Conservation (phyloP, 2,888 invertebrate genomes). For the Ferdinandea cuprea region DNA sequence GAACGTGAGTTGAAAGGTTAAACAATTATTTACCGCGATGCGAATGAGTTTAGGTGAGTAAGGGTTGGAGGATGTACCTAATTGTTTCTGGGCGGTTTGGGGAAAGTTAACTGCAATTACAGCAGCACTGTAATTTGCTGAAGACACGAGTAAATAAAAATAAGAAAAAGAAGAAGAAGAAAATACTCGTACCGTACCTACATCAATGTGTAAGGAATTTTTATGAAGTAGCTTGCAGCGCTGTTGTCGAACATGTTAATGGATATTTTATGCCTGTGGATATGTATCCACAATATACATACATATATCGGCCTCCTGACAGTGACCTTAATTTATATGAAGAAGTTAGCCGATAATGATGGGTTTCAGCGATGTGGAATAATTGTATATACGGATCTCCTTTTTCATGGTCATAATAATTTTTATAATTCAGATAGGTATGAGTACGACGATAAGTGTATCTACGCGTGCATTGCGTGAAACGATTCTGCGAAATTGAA, state of each 20-base stretch:
- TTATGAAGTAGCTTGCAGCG: conserved; percentile 60
- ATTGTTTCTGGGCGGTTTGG: conserved; percentile 54
- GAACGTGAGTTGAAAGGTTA: conserved; percentile 76
- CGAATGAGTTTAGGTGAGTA: conserved; percentile 32
- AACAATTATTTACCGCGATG: conserved; percentile 76
- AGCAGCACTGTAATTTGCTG: conserved; percentile 62
- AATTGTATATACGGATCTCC: conserved; percentile 38
- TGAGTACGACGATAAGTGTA: not conserved
- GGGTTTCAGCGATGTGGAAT: conserved; percentile 24
- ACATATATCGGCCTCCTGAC: conserved; percentile 11
- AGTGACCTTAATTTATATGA: conserved; percentile 59
- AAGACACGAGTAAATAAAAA: not conserved
- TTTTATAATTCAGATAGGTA: conserved; percentile 26
- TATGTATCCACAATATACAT: conserved; percentile 5
- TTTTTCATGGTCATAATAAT: conserved; percentile 50
- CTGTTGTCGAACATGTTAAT: conserved; percentile 54
- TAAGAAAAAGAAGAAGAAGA: not conserved
- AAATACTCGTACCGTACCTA: not conserved
- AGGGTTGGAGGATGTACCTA: conserved; percentile 35
- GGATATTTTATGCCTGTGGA: conserved; percentile 29
- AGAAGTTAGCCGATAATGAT: conserved; percentile 54
- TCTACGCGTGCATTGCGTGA: not conserved
- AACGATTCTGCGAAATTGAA: conserved; percentile 6
- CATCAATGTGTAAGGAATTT: conserved; percentile 51
- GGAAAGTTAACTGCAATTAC: conserved; percentile 70